phyloP scores from a whole-genome alignment of 2,113 vertebrate genomes.

The Ramphastos sulfuratus region DNA sequence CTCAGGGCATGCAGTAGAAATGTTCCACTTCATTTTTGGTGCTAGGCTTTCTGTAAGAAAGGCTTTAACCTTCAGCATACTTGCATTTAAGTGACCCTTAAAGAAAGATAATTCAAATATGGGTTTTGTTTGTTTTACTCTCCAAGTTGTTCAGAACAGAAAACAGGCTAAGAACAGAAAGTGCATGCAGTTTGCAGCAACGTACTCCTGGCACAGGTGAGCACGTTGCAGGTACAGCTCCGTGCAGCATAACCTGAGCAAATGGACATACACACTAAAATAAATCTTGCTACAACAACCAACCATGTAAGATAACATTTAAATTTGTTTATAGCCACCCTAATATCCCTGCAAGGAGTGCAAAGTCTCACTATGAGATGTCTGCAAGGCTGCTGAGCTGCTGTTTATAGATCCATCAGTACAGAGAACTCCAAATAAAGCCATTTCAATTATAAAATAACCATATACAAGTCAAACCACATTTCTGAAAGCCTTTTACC shows the following conservation, averaged over 20 bases:
- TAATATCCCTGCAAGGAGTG: background rate
- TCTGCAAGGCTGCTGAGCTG: background rate
- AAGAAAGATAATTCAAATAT: background rate
- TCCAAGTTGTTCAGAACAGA: fast-evolving
- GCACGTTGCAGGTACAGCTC: background rate
- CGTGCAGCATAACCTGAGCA: background rate
- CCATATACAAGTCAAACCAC: background rate
- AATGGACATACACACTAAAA: fast-evolving
- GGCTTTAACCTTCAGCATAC: background rate
- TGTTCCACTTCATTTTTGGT: background rate
- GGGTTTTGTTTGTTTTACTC: background rate
- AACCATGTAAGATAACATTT: background rate
- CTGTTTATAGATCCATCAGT: fast-evolving
- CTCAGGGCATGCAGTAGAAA: too few species aligned
- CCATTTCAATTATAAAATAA: background rate
- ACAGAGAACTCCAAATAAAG: background rate
- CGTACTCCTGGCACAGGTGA: background rate
- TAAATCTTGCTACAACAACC: background rate
- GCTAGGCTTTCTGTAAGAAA: background rate
- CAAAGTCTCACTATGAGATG: background rate
- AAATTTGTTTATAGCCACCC: fast-evolving
- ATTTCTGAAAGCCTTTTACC: background rate
- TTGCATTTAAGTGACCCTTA: background rate
- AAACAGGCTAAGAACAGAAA: fast-evolving
- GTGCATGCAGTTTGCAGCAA: fast-evolving